Evolutionary conservation across 2,113 vertebrate species (phyloP), one percentile per base, ranked within the genome.

Genomic region (Hemicordylus capensis): DNA sequence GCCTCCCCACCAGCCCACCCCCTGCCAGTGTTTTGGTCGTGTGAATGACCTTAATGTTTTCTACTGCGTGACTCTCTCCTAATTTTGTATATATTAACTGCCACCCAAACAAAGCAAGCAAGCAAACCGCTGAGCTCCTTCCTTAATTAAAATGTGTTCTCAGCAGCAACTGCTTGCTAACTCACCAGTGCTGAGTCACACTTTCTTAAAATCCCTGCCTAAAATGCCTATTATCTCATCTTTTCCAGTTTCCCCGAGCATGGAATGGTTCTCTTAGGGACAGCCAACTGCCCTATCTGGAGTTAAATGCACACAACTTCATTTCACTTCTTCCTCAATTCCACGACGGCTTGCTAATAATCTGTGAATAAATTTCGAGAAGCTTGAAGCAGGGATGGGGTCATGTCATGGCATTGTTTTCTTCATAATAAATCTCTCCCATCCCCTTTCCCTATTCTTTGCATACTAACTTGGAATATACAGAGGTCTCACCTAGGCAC

Each of bases 351-450:
- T 15, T 26, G 24, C 19, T 39, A 58, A 11, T 12, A 24, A 37
- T 54, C 28, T 22, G 10, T 34, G 31, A 67, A 80, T 34, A 80
- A 66, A 48, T 22, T 11, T 14, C 84, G 63, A 70, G 14, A 87
- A 59, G 85, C 61, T 22, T 54, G 61, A 5, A 61, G 31, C 31
- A 9, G 34, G 63, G 1, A 3, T 10, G 5, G 2, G 6, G 3
- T 66, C 12, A 11, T 22, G 28, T 39, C 76, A 28, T 1, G 2
- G 5, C 19, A 6, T 5, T 0, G 0, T n/a, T 63, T 63, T 67
- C 76, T 82, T 83, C 79, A 83, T 37, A 75, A 34, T 54, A 54
- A n/a, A 31, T 22, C 44, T 31, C 14, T 6, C 26, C 22, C 3
- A 17, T 3, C 31, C 31, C 48, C 51, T 76, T 75, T 75, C 28